Evolutionary conservation across 2,888 invertebrate genomes (phyloP).

Genomic region (Cheilosia vulpina): DNA sequence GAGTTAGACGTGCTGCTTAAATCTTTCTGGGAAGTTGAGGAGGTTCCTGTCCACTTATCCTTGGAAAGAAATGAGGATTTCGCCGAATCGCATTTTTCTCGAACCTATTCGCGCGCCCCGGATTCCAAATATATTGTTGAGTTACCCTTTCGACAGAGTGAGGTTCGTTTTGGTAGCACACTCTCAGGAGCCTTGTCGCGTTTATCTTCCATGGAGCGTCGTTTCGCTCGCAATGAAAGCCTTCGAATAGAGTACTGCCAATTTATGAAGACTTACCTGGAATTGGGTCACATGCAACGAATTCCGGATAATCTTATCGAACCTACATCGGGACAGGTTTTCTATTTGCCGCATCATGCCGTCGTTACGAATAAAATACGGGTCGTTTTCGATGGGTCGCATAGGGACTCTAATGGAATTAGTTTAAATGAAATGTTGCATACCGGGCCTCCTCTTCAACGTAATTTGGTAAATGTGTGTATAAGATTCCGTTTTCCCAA

Average conservation of each 20-base stretch:
- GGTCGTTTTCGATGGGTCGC: background rate
- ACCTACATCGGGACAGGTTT: background rate
- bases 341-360: background rate
- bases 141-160: too few relatives aligned
- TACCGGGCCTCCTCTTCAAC: background rate
- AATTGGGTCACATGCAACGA: too few relatives aligned
- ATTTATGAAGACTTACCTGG: background rate
- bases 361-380: background rate
- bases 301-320: too few relatives aligned
- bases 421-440: background rate
- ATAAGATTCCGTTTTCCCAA: background rate
- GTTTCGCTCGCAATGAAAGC: background rate
- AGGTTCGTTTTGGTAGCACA: too few relatives aligned
- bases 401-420: background rate
- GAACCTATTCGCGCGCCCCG: too few relatives aligned
- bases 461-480: background rate
- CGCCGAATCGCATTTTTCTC: background rate
- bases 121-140: too few relatives aligned
- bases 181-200: background rate
- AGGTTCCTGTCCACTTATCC: too few relatives aligned
- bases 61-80: background rate
- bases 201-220: background rate
- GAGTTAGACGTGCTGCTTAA: too few relatives aligned
- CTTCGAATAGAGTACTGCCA: background rate
- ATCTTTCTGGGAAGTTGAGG: too few relatives aligned